Percentiles rank a stretch among this genome's conserved stretches.
These are phyloP conservation scores for Diuraphis noxia DNA, from an alignment of 1,140 invertebrate genomes.

Conservation along the genomic window DNA sequence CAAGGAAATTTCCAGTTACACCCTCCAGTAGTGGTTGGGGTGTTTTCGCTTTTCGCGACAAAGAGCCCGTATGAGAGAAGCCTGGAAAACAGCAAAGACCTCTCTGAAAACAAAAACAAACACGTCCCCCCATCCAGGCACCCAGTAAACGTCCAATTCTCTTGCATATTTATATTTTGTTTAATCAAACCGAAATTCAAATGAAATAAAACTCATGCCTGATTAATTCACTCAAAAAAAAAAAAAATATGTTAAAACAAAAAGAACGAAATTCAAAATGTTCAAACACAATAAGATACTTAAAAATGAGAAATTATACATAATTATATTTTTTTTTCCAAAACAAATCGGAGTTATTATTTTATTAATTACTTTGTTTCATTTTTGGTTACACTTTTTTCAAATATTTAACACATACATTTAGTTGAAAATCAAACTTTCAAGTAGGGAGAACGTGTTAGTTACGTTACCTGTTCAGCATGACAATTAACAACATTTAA, in stretches of 20 bases:
- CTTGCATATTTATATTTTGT: slow-evolving; percentile 15
- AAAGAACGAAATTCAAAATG: neutral
- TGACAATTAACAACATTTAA: neutral
- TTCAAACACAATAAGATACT: neutral
- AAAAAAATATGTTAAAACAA: neutral
- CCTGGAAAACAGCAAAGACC: slow-evolving; percentile 85
- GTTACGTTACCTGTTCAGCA: slow-evolving; percentile 2
- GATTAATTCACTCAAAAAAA: slow-evolving; percentile 37
- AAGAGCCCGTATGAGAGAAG: slow-evolving; percentile 79
- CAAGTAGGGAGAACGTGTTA: slow-evolving; percentile 48
- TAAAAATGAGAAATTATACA: neutral
- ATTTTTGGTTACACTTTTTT: neutral
- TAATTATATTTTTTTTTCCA: neutral
- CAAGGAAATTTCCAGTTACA: slow-evolving; percentile 63
- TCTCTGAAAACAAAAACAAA: slow-evolving; percentile 67
- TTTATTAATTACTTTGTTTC: neutral
- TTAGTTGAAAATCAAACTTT: neutral
- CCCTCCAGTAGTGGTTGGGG: slow-evolving; percentile 78
- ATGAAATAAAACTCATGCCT: slow-evolving; percentile 43
- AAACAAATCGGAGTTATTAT: neutral
- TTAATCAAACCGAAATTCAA: slow-evolving; percentile 38
- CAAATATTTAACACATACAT: neutral
- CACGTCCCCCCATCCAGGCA: slow-evolving; percentile 48
- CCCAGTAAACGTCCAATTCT: slow-evolving; percentile 45
- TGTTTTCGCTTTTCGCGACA: slow-evolving; percentile 80